A percentile compares a stretch with the other conserved stretches of the same genome.
phyloP scores from a whole-genome alignment of 1,140 invertebrate species.

The Eriocheir sinensis region DNA sequence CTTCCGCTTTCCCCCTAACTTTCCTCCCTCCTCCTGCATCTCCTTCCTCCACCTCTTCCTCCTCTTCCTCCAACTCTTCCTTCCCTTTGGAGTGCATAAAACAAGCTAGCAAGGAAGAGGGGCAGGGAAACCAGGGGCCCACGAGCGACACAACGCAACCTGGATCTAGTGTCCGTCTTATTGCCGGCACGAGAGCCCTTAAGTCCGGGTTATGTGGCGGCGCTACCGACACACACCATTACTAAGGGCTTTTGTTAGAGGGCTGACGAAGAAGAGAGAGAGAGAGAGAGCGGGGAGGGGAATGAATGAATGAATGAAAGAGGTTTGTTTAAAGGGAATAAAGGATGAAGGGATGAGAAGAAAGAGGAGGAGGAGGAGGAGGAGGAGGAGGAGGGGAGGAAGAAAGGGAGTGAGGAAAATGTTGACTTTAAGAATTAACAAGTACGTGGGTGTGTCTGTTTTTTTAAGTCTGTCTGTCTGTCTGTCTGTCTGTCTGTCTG shows the following conservation, averaged over 20 bases:
- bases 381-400: neutral
- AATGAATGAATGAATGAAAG: too few relatives aligned
- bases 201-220: neutral
- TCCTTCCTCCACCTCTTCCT: neutral
- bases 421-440: too few relatives aligned
- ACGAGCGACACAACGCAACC: constrained; percentile 9
- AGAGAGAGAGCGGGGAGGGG: neutral
- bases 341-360: too few relatives aligned
- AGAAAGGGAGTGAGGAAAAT: neutral
- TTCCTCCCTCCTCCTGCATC: neutral
- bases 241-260: neutral
- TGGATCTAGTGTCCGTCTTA: neutral
- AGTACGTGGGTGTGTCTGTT: too few relatives aligned
- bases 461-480: too few relatives aligned
- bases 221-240: neutral
- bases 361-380: too few relatives aligned
- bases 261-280: neutral
- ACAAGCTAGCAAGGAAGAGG: neutral
- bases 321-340: too few relatives aligned
- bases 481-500: neutral
- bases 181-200: neutral
- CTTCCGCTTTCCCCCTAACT: neutral
- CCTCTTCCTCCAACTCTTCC: neutral
- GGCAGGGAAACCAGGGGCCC: neutral
- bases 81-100: neutral